phyloP scores from a whole-genome alignment of 1,140 invertebrate species.

The Drosophila micromelanica region DNA sequence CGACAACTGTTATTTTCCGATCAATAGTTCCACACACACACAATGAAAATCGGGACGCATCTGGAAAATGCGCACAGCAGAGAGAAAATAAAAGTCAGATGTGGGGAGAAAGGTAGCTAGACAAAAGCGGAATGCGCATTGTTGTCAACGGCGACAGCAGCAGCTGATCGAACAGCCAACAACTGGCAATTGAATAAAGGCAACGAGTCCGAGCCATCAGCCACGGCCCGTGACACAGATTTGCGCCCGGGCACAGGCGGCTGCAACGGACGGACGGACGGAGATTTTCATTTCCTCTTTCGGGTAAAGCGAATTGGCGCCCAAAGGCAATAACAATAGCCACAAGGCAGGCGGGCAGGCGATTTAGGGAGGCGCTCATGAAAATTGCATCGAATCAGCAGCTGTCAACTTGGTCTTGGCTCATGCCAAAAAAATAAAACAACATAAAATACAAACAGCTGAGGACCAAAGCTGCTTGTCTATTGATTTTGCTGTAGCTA shows the following conservation, averaged over 20 bases:
- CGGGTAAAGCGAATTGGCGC: slow-evolving; percentile 62
- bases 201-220: background rate
- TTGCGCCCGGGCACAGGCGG: slow-evolving; percentile 52
- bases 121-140: slow-evolving; percentile 53
- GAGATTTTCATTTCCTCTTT: slow-evolving; percentile 2
- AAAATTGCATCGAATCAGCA: slow-evolving; percentile 75
- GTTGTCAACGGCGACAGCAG: slow-evolving; percentile 42
- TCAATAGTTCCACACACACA: slow-evolving; percentile 20
- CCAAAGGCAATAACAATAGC: slow-evolving; percentile 49
- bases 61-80: slow-evolving; percentile 38
- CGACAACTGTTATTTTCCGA: slow-evolving; percentile 23
- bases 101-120: slow-evolving; percentile 25
- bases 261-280: slow-evolving; percentile 3
- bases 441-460: slow-evolving; percentile 10
- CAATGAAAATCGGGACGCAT: slow-evolving; percentile 36
- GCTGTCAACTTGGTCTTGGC: slow-evolving; percentile 50
- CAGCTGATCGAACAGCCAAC: slow-evolving; percentile 65
- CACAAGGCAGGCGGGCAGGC: slow-evolving; percentile 9
- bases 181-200: slow-evolving; percentile 51
- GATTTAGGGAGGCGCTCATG: slow-evolving; percentile 15
- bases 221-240: slow-evolving; percentile 74
- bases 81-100: slow-evolving; percentile 18
- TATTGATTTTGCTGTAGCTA: slow-evolving; percentile 69
- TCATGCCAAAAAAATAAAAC: slow-evolving; percentile 36
- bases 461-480: background rate